Evolutionary conservation across 2,888 invertebrate species (phyloP).

Genomic region (Acanthosepion esculentum): DNA sequence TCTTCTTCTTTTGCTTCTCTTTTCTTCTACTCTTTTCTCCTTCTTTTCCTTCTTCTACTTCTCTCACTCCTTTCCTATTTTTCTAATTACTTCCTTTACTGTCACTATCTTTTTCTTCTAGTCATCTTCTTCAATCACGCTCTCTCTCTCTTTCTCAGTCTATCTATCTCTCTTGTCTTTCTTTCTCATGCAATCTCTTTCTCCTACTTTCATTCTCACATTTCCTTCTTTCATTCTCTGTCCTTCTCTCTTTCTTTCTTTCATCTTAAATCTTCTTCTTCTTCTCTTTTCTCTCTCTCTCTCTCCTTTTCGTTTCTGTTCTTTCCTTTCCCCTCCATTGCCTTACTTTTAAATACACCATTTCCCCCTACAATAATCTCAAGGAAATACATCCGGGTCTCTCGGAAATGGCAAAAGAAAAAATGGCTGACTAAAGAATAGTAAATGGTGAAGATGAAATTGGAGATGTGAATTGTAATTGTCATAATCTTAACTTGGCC

Average conservation of each 20-base stretch:
- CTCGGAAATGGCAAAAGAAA: not conserved
- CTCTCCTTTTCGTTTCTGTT: not conserved
- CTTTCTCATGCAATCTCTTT: too few species aligned
- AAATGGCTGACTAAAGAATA: not conserved
- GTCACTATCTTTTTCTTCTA: too few species aligned
- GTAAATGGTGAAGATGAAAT: not conserved
- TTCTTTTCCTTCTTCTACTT: not conserved
- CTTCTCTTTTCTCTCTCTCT: not conserved
- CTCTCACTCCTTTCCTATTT: not conserved
- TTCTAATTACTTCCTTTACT: too few species aligned
- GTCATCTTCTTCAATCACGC: too few species aligned
- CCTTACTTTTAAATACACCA: not conserved
- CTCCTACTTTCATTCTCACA: too few species aligned
- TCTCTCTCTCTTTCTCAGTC: too few species aligned
- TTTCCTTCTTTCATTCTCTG: too few species aligned
- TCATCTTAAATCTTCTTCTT: too few species aligned
- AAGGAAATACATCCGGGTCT: not conserved
- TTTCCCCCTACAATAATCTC: not conserved
- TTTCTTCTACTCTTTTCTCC: not conserved
- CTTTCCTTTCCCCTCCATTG: not conserved
- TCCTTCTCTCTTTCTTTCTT: too few species aligned
- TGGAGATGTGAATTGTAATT: not conserved
- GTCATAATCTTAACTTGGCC: constrained; percentile 2
- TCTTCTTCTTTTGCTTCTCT: not conserved
- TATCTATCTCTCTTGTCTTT: too few species aligned